Conservation (phyloP, 2,888 invertebrate species). For the Graphium colonna region DNA sequence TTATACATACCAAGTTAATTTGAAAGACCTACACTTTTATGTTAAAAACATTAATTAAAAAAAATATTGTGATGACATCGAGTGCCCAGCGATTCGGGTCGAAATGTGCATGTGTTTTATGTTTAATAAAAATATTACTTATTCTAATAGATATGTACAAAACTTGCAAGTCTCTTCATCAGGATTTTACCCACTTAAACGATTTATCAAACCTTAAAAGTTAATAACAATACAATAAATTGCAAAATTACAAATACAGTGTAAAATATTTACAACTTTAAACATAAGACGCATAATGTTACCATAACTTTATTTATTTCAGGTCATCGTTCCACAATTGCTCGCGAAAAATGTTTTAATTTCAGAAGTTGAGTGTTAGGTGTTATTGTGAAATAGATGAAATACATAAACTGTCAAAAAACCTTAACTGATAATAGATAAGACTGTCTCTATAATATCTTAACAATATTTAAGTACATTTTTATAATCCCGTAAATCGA, state of each 20-base stretch:
- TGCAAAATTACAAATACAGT: constrained; percentile 68
- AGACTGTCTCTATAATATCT: background rate
- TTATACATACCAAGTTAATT: too few species aligned
- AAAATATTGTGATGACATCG: background rate
- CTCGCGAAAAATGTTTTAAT: background rate
- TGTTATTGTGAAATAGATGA: background rate
- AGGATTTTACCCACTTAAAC: constrained; percentile 60
- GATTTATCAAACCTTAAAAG: constrained; percentile 67
- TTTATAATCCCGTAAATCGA: background rate
- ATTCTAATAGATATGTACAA: constrained; percentile 77
- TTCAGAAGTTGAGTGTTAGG: too few species aligned
- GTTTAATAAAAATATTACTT: constrained; percentile 39
- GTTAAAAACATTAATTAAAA: background rate
- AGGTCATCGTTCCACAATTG: constrained; percentile 13
- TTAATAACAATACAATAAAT: constrained; percentile 65
- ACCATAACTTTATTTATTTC: constrained; percentile 26
- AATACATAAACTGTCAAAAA: background rate
- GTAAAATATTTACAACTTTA: constrained; percentile 77
- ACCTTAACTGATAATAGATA: background rate
- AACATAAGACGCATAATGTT: constrained; percentile 41
- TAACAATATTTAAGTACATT: constrained; percentile 8
- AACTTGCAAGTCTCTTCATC: constrained; percentile 73
- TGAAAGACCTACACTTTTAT: too few species aligned
- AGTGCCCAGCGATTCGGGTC: constrained; percentile 15
- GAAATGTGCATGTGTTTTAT: constrained; percentile 12